Evolutionary conservation across 2,797 vertebrate species (phyloP).

Genomic region (Crax fasciolata): DNA sequence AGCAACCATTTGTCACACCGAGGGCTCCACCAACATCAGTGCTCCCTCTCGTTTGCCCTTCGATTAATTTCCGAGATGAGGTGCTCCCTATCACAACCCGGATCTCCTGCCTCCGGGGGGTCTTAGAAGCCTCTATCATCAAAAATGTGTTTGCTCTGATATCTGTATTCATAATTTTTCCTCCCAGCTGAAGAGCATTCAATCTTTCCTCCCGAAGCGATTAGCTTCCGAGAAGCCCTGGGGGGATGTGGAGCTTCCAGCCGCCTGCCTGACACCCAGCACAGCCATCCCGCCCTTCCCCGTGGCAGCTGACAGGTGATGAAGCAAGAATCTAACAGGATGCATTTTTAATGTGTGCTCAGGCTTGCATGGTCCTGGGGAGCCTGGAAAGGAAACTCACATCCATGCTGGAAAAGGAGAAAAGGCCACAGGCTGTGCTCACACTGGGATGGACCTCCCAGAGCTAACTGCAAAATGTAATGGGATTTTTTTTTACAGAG

Average conservation of each 20-base stretch:
- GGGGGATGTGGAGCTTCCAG: slow-evolving; percentile 1
- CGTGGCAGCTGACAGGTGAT: background rate
- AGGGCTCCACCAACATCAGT: slow-evolving; percentile 38
- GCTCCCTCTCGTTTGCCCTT: slow-evolving; percentile 30
- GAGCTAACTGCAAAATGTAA: background rate
- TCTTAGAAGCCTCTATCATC: slow-evolving; percentile 50
- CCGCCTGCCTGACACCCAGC: background rate
- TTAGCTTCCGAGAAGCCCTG: slow-evolving; percentile 31
- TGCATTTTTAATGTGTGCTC: background rate
- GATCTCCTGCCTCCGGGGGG: slow-evolving; percentile 39
- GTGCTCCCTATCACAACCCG: slow-evolving; percentile 47
- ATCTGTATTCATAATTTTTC: slow-evolving; percentile 29
- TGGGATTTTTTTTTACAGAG: background rate
- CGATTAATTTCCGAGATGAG: slow-evolving; percentile 64
- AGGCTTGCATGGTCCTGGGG: background rate
- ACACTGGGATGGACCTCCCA: background rate
- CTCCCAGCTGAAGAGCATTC: slow-evolving; percentile 18
- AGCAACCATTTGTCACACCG: background rate
- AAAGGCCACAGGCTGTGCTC: background rate
- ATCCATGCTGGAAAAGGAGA: background rate
- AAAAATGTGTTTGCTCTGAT: slow-evolving; percentile 46
- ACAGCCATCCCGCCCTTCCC: background rate
- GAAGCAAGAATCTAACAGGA: background rate
- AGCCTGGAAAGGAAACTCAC: background rate
- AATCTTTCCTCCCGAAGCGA: slow-evolving; percentile 10